Conservation (phyloP, 2,797 vertebrate species). For the Sebastes melanostomus region DNA sequence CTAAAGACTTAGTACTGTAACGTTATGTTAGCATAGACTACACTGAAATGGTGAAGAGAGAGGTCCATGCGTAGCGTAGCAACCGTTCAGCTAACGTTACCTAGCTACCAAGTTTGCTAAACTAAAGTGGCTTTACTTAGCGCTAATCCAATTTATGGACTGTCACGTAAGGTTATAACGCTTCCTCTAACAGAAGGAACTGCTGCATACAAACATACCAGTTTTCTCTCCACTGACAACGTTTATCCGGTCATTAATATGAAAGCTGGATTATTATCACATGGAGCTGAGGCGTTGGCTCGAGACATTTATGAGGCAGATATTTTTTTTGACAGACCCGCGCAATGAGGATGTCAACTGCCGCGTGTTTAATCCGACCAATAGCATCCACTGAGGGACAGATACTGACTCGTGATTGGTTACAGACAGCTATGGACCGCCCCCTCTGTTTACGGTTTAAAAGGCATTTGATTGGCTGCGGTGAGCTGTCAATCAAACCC, state of each 20-base stretch:
- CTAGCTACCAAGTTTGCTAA: slow-evolving; percentile 40
- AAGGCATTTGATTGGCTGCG: slow-evolving; percentile 38
- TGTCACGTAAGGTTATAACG: slow-evolving; percentile 33
- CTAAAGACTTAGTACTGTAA: neutral
- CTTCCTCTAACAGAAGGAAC: slow-evolving; percentile 1
- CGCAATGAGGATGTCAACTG: slow-evolving; percentile 42
- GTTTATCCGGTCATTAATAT: rapidly evolving
- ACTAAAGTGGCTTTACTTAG: slow-evolving; percentile 53
- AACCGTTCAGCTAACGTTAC: slow-evolving; percentile 5
- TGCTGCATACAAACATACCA: neutral
- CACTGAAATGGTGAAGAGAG: neutral
- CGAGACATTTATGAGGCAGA: neutral
- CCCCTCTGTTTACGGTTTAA: neutral
- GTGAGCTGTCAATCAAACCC: neutral
- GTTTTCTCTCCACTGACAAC: neutral
- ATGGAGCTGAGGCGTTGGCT: neutral
- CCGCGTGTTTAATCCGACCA: slow-evolving; percentile 64
- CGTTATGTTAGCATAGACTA: neutral
- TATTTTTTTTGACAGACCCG: slow-evolving; percentile 72
- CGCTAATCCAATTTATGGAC: slow-evolving; percentile 75
- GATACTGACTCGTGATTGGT: neutral
- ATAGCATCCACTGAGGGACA: slow-evolving; percentile 1
- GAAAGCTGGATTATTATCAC: neutral
- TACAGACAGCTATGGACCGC: neutral
- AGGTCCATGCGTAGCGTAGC: neutral